A percentile compares a stretch with the other conserved stretches of the same genome.
Conservation (phyloP, 2,888 invertebrate genomes). For the Steinernema hermaphroditum region DNA sequence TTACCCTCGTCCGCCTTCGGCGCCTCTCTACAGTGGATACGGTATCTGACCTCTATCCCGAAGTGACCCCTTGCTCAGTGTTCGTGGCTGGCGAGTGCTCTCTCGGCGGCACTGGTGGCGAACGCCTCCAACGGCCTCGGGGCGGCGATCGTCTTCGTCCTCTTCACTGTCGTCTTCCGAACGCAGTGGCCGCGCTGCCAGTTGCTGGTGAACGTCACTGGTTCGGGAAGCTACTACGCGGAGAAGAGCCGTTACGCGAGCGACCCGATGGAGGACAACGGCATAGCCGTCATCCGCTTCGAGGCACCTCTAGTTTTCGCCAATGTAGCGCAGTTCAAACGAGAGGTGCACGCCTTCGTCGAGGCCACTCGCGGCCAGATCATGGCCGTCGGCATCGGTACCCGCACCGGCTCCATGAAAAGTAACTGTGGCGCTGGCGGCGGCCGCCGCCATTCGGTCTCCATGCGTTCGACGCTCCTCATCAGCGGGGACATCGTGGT, state of each 20-base stretch:
- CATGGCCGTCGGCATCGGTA: slow-evolving; percentile 49
- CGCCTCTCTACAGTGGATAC: slow-evolving; percentile 40
- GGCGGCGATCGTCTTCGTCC: slow-evolving; percentile 37
- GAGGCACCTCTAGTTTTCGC: slow-evolving; percentile 49
- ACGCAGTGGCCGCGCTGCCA: slow-evolving; percentile 49
- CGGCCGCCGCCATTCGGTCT: slow-evolving; percentile 41
- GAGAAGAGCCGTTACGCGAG: slow-evolving; percentile 46
- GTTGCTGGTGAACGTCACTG: slow-evolving; percentile 48
- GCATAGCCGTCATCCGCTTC: slow-evolving; percentile 48
- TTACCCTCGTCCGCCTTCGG: slow-evolving; percentile 35
- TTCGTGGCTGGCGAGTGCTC: slow-evolving; percentile 42
- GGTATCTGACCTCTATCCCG: background rate
- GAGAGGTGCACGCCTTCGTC: slow-evolving; percentile 36
- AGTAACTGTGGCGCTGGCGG: slow-evolving; percentile 32
- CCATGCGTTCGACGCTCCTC: slow-evolving; percentile 47
- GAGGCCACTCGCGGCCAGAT: slow-evolving; percentile 48
- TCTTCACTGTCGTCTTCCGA: slow-evolving; percentile 43
- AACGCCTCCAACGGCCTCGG: slow-evolving; percentile 43
- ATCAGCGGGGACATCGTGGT: slow-evolving; percentile 52
- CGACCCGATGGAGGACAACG: slow-evolving; percentile 44
- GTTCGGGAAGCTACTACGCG: slow-evolving; percentile 48
- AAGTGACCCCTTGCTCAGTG: slow-evolving; percentile 25
- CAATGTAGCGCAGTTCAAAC: slow-evolving; percentile 43
- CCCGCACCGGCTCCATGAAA: slow-evolving; percentile 44
- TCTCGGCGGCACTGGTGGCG: slow-evolving; percentile 37